Conservation (phyloP, 1,140 invertebrate species). For the Psix sp. region DNA sequence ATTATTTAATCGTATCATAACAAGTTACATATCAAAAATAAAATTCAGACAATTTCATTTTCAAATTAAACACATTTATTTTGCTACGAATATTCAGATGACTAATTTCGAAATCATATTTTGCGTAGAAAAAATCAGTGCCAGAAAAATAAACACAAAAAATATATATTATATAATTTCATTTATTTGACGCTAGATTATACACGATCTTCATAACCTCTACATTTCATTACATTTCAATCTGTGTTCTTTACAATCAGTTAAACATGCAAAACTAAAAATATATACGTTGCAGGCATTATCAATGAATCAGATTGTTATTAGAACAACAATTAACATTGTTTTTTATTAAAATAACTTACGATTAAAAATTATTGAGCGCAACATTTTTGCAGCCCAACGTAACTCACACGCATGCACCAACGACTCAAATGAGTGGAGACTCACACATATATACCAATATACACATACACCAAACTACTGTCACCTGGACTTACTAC, state of each 20-base stretch:
- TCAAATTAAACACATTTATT: no score
- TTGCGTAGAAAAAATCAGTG: not conserved
- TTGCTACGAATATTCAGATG: no score
- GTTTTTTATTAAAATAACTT: slow-evolving; percentile 36
- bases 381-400: slow-evolving; percentile 57
- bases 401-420: slow-evolving; percentile 1
- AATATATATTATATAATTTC: slow-evolving; percentile 19
- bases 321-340: slow-evolving; percentile 2
- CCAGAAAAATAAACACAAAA: slow-evolving; percentile 2
- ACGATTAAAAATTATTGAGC: slow-evolving; percentile 58
- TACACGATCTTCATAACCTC: slow-evolving; percentile 17
- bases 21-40: no score
- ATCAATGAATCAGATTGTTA: not conserved
- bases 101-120: no score
- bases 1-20: no score
- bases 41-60: no score
- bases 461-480: not conserved
- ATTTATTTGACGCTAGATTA: slow-evolving; percentile 14
- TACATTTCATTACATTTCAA: slow-evolving; percentile 1
- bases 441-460: no score
- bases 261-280: not conserved
- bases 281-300: not conserved
- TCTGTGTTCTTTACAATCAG: not conserved
- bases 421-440: not conserved
- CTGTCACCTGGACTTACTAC: not conserved